phyloP scores from a whole-genome alignment of 2,797 vertebrate species.

The Zalophus californianus region DNA sequence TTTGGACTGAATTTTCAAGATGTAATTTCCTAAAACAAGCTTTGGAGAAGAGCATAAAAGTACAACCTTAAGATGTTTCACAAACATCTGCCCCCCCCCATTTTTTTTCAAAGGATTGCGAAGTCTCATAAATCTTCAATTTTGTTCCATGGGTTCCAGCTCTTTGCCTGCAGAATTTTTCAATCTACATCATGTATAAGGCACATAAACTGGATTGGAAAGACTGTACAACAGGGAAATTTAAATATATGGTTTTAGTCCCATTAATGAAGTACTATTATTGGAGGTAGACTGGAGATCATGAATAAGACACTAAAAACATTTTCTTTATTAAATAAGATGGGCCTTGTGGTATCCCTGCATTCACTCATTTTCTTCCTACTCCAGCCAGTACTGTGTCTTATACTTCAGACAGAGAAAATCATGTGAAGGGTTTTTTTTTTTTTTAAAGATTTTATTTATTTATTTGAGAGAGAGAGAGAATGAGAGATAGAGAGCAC shows the following conservation, averaged over 20 bases:
- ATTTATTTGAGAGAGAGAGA: too few species aligned
- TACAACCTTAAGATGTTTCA: slow-evolving; percentile 64
- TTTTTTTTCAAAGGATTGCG: slow-evolving; percentile 52
- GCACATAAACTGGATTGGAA: not conserved
- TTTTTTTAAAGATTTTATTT: too few species aligned
- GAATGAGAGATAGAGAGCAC: too few species aligned
- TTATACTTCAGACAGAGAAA: slow-evolving; percentile 35
- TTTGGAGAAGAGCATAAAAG: slow-evolving; percentile 61
- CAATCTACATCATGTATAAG: not conserved
- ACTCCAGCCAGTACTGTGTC: not conserved
- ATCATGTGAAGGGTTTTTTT: not conserved
- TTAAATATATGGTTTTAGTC: slow-evolving; percentile 45
- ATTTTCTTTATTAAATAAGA: slow-evolving; percentile 20
- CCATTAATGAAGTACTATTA: not conserved
- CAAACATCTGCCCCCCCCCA: not conserved
- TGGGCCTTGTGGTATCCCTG: not conserved
- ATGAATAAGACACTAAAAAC: not conserved
- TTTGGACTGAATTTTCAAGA: slow-evolving; percentile 69
- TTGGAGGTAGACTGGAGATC: not conserved
- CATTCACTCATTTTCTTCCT: not conserved
- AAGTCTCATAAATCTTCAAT: slow-evolving; percentile 22
- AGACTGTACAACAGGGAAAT: not conserved
- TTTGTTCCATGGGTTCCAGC: not conserved
- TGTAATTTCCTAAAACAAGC: slow-evolving; percentile 72
- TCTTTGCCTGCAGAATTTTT: slow-evolving; percentile 10